phyloP scores from a whole-genome alignment of 2,113 vertebrate genomes.

The Indicator indicator region DNA sequence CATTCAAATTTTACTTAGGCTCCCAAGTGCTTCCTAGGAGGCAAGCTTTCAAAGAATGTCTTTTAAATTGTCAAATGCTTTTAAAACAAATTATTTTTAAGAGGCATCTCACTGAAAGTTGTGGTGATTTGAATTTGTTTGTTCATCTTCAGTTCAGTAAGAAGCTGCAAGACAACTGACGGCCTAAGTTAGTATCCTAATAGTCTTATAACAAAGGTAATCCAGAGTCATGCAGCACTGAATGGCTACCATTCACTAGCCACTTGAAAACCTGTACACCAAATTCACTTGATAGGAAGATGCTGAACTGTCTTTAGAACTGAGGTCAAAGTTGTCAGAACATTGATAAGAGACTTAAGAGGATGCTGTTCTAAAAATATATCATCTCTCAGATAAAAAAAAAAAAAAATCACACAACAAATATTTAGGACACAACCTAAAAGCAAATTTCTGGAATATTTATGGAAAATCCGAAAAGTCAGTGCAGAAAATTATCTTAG shows the following conservation, averaged over 20 bases:
- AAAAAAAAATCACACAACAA: background rate
- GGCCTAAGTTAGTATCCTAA: background rate
- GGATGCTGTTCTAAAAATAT: background rate
- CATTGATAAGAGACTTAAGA: background rate
- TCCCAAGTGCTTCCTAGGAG: constrained; percentile 57
- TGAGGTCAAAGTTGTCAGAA: background rate
- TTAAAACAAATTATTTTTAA: constrained; percentile 26
- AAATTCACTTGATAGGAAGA: background rate
- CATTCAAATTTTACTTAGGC: constrained; percentile 57
- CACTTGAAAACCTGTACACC: background rate
- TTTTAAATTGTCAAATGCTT: constrained; percentile 22
- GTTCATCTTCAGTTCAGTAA: background rate
- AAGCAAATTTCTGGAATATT: background rate
- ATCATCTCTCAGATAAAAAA: background rate
- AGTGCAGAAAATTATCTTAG: background rate
- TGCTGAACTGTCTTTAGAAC: background rate
- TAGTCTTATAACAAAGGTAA: background rate
- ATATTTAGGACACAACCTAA: background rate
- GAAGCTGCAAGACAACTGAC: background rate
- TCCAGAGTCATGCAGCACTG: background rate
- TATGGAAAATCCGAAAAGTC: background rate
- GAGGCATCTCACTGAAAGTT: background rate
- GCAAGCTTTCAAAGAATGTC: constrained; percentile 28
- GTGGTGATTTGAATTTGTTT: background rate
- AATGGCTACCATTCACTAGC: background rate